Conservation (phyloP, 2,797 vertebrate species). For the Sphenopsis melanotis region DNA sequence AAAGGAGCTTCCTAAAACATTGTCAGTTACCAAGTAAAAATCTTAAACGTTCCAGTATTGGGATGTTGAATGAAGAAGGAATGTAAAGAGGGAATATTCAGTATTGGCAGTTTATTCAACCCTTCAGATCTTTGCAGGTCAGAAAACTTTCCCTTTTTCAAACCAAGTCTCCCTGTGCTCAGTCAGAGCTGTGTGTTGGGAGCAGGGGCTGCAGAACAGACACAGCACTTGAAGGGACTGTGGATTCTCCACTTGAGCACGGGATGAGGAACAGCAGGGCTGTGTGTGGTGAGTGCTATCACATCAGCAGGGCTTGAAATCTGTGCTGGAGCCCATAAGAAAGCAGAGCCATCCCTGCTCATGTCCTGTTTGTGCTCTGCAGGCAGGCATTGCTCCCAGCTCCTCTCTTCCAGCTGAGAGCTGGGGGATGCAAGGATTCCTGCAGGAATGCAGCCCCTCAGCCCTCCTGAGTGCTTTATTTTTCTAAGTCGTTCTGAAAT, state of each 20-base stretch:
- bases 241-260: background rate
- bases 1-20: background rate
- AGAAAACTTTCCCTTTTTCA: background rate
- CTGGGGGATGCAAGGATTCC: background rate
- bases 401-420: background rate
- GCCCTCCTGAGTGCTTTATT: background rate
- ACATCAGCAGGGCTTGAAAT: background rate
- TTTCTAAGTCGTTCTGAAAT: slow-evolving; percentile 6
- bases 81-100: background rate
- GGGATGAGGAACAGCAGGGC: background rate
- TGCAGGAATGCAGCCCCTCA: background rate
- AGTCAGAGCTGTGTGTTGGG: rapidly evolving
- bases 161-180: background rate
- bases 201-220: background rate
- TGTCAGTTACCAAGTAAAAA: background rate
- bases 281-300: background rate
- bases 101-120: background rate
- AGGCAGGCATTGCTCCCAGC: background rate
- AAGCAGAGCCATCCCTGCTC: background rate
- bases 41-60: background rate
- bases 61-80: background rate
- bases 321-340: background rate
- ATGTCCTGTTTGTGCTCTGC: background rate
- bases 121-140: background rate
- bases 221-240: background rate